Percentiles rank a stretch among this genome's conserved stretches.
Conservation (phyloP, 2,888 invertebrate genomes). For the Tethea ocularis region DNA sequence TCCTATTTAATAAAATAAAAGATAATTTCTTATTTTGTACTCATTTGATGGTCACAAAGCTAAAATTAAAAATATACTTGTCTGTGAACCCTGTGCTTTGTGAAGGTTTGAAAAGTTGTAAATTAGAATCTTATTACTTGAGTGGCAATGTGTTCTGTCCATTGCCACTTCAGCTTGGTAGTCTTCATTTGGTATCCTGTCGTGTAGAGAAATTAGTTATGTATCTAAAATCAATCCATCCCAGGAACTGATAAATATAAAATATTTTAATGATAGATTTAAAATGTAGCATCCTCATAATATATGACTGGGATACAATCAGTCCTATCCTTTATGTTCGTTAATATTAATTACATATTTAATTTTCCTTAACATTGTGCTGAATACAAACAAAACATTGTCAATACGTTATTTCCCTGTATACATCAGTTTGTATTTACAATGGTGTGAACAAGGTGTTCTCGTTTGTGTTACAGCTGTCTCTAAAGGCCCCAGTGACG, state of each 20-base stretch:
- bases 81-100: too few species aligned
- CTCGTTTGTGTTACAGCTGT: conserved; percentile 46
- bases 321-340: neutral
- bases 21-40: too few species aligned
- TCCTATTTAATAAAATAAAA: too few species aligned
- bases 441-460: conserved; percentile 8
- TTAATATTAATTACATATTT: neutral
- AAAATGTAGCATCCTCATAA: neutral
- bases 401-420: neutral
- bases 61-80: too few species aligned
- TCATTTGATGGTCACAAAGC: too few species aligned
- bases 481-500: conserved; percentile 73
- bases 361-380: conserved; percentile 11
- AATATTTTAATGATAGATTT: too few species aligned
- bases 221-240: neutral
- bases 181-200: too few species aligned
- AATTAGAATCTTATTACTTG: too few species aligned
- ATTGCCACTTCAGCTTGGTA: too few species aligned
- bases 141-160: too few species aligned
- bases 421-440: conserved; percentile 1
- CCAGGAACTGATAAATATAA: neutral
- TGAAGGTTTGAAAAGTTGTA: too few species aligned
- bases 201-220: too few species aligned
- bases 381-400: conserved; percentile 5
- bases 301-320: neutral